A percentile compares a stretch with the other conserved stretches of the same genome.
These are phyloP conservation scores for Serinus canaria DNA, from an alignment of 2,113 vertebrate species.

Conservation along the genomic window DNA sequence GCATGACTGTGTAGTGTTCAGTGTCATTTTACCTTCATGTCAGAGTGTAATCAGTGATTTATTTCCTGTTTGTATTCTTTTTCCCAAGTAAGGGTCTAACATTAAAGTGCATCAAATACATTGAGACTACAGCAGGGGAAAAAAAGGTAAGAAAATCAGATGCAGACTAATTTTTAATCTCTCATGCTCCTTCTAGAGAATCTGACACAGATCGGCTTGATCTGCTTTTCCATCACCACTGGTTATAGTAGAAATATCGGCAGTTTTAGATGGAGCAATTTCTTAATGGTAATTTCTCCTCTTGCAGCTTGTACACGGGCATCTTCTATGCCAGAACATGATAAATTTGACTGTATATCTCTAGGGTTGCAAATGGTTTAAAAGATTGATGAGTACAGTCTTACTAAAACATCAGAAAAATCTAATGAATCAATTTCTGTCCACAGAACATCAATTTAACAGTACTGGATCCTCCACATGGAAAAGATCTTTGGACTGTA, in stretches of 20 bases:
- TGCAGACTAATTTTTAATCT: neutral
- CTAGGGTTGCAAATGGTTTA: neutral
- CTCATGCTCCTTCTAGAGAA: neutral
- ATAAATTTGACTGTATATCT: neutral
- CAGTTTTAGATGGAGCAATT: neutral
- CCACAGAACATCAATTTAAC: neutral
- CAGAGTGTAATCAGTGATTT: neutral
- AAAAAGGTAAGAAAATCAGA: neutral
- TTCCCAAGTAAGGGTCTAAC: neutral
- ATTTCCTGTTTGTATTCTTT: neutral
- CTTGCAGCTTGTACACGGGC: neutral
- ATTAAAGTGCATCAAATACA: neutral
- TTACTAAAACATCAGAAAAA: conserved; percentile 1
- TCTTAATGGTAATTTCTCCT: neutral
- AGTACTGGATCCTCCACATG: neutral
- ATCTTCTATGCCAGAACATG: neutral
- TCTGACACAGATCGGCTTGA: neutral
- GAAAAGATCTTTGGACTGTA: neutral
- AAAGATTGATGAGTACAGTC: neutral
- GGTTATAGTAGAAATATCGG: neutral
- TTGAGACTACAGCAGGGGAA: neutral
- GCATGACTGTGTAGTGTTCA: neutral
- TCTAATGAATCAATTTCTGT: neutral
- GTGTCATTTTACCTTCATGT: neutral
- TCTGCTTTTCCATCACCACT: neutral